Conservation (phyloP, 2,113 vertebrate species). For the Pipa parva region DNA sequence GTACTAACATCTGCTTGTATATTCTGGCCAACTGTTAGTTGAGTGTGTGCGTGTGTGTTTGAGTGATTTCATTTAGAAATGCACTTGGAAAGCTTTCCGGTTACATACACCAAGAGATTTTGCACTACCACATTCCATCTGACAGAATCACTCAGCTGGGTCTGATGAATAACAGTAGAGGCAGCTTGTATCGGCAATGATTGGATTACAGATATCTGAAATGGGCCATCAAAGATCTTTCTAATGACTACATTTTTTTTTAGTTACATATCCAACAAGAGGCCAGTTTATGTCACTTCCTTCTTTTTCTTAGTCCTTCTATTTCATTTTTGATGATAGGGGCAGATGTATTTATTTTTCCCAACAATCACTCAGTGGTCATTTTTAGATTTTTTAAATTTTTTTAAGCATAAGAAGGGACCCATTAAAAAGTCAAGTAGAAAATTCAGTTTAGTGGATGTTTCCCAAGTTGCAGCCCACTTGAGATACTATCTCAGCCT, state of each 20-base stretch:
- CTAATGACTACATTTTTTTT: constrained; percentile 55
- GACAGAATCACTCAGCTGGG: constrained; percentile 61
- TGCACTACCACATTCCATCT: constrained; percentile 52
- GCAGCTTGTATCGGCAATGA: constrained; percentile 56
- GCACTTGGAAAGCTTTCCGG: constrained; percentile 55
- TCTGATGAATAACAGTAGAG: constrained; percentile 63
- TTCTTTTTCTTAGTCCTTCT: no score
- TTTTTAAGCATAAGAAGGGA: no score
- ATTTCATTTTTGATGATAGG: no score
- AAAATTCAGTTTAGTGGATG: no score
- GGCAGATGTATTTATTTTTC: no score
- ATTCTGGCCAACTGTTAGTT: constrained; percentile 52
- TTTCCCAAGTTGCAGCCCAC: no score
- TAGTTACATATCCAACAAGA: constrained; percentile 48
- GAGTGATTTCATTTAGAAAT: constrained; percentile 50
- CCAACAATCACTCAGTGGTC: no score
- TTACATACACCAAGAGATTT: constrained; percentile 58
- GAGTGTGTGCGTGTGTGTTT: background rate
- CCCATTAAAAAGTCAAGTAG: no score
- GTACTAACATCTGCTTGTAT: constrained; percentile 57
- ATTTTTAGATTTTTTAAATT: no score
- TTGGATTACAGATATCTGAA: constrained; percentile 57
- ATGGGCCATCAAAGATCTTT: constrained; percentile 51
- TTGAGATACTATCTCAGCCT: no score
- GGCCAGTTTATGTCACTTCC: no score